phyloP scores from a whole-genome alignment of 2,113 vertebrate genomes.

The Ophiodon elongatus region DNA sequence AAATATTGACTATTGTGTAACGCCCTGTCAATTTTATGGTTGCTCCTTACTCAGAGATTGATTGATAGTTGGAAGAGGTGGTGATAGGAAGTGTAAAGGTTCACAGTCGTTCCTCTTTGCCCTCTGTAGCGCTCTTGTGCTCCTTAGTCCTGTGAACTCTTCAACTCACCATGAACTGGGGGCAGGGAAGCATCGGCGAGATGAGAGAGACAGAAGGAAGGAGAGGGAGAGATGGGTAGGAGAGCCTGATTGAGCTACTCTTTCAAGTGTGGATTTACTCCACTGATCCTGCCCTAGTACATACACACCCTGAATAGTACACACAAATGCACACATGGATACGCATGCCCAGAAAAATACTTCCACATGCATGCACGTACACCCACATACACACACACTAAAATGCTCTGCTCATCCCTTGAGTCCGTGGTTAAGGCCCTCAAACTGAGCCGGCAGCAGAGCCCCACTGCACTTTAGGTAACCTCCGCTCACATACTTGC shows the following conservation, averaged over 20 bases:
- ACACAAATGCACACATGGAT: neutral
- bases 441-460: constrained; percentile 61
- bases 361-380: constrained; percentile 22
- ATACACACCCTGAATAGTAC: constrained; percentile 19
- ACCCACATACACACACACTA: constrained; percentile 15
- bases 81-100: constrained; percentile 39
- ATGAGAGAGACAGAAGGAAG: constrained; percentile 52
- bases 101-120: constrained; percentile 17
- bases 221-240: constrained; percentile 51
- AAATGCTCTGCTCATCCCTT: constrained; percentile 61
- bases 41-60: constrained; percentile 13
- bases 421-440: constrained; percentile 67
- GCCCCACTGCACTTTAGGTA: constrained; percentile 74
- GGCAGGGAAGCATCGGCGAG: constrained; percentile 48
- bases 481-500: constrained; percentile 54
- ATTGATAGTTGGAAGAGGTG: constrained; percentile 15
- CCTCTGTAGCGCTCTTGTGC: constrained; percentile 27
- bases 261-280: constrained; percentile 85
- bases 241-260: constrained; percentile 78
- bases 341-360: constrained; percentile 25
- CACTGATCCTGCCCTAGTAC: constrained; percentile 69
- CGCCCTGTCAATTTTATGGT: neutral
- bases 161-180: constrained; percentile 74
- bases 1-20: constrained; percentile 3
- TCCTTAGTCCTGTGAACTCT: constrained; percentile 70